Percentiles rank a stretch among this genome's conserved stretches.
phyloP scores from a whole-genome alignment of 2,797 vertebrate genomes.

The Pampus argenteus region DNA sequence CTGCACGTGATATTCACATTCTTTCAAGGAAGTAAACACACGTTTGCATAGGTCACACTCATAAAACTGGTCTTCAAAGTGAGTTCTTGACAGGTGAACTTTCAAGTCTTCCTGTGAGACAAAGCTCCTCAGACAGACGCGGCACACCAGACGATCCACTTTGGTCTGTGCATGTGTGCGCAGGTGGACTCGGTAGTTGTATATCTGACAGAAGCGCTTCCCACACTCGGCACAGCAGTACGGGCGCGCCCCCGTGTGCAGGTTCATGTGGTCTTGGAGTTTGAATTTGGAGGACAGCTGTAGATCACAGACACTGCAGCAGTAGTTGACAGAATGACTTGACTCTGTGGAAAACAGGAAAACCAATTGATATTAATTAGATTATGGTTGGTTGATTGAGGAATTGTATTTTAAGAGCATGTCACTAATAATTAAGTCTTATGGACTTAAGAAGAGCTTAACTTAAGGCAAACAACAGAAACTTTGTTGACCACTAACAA shows the following conservation, averaged over 20 bases:
- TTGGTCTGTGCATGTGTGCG: constrained; percentile 76
- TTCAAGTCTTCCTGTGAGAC: constrained; percentile 53
- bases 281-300: constrained; percentile 77
- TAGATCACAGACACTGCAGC: constrained; percentile 79
- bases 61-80: constrained; percentile 82
- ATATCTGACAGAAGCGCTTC: constrained; percentile 85
- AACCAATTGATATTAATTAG: background rate
- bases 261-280: constrained; percentile 84
- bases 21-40: constrained; percentile 74
- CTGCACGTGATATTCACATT: constrained; percentile 78
- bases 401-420: too few species aligned
- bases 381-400: background rate
- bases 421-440: too few species aligned
- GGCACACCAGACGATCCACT: constrained; percentile 61
- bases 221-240: constrained; percentile 85
- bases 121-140: constrained; percentile 75
- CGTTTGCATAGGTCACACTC: constrained; percentile 87
- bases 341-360: constrained; percentile 42
- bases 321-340: constrained; percentile 51
- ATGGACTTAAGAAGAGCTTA: too few species aligned
- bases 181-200: constrained; percentile 83
- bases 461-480: too few species aligned
- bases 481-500: too few species aligned
- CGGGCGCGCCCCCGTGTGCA: constrained; percentile 82
- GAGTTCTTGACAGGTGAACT: constrained; percentile 74